Evolutionary conservation across 2,888 invertebrate species (phyloP), one percentile per base, ranked within the genome.

Genomic region (Gastrophysa polygoni): DNA sequence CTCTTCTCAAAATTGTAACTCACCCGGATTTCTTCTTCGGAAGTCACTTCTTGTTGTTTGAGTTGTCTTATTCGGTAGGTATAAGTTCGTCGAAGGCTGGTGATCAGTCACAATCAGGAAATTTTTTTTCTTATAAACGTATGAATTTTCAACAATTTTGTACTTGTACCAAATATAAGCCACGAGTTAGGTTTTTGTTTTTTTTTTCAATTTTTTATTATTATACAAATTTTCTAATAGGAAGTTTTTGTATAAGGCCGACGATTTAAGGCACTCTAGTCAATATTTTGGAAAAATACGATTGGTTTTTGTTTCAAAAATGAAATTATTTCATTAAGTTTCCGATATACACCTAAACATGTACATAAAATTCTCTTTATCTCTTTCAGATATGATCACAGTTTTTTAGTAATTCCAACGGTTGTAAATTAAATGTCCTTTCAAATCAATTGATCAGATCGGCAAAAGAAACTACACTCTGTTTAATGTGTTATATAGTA

Each of bases 221-320:
- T 76, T 79, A 79, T 80, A 79, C 79, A 80, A 80, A 78, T 77
- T 78, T 77, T 75, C 75, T 77, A 77, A 73, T 78, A 78, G 72
- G 76, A 76, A 74, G 73, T 70, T 69, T 71, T 73, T 70, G 63
- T 70, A 72, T 78, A 81, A 81, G 81, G 81, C 81, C 81, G 81
- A 81, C 80, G 78, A 77, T 74, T 75, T 81, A 81, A 81, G 81
- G 81, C 81, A 81, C 81, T 80, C 75, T 68, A 77, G 81, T 81
- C 81, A 78, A 74, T 71, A 75, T 76, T 75, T 75, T 79, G 78
- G 77, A 80, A 79, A 80, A 79, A 79, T 79, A 79, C 71, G 68
- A 70, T 76, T 74, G 73, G 71, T 68, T 73, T 71, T 72, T 75
- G 69, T 71, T 72, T 62, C 68, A 67, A 65, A n/a, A 68, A 62